Evolutionary conservation across 1,140 invertebrate genomes (phyloP).

Genomic region (Heliconius hewitsoni): DNA sequence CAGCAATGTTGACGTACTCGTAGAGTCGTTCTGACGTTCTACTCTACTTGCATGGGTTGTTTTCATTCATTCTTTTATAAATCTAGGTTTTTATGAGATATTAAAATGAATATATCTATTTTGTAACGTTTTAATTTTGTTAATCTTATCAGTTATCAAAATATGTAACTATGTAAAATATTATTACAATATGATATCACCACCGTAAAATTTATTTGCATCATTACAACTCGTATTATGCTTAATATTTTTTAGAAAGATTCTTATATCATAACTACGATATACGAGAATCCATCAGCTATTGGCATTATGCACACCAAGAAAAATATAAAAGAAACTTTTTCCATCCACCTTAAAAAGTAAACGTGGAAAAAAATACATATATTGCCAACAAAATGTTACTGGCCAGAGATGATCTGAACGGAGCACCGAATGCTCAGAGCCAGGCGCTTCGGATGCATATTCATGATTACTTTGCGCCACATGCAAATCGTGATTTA

Average conservation of each 20-base stretch:
- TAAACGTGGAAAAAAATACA: not conserved
- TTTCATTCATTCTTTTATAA: not conserved
- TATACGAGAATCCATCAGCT: too few species aligned
- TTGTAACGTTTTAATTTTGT: too few species aligned
- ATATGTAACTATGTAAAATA: too few species aligned
- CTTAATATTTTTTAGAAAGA: too few species aligned
- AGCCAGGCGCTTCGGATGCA: constrained; percentile 71
- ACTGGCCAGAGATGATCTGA: constrained; percentile 34
- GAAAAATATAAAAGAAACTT: too few species aligned
- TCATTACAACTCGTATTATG: too few species aligned
- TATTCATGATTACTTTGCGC: constrained; percentile 75
- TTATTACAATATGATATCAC: too few species aligned
- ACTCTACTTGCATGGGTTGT: constrained; percentile 20
- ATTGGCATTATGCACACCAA: too few species aligned
- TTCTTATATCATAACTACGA: too few species aligned
- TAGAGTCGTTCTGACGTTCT: constrained; percentile 44
- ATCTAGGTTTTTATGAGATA: not conserved
- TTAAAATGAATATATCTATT: too few species aligned
- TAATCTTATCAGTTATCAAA: too few species aligned
- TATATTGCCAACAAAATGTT: constrained; percentile 3
- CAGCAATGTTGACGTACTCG: constrained; percentile 56
- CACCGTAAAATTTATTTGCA: too few species aligned
- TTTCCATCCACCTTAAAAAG: not conserved
- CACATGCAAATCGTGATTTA: constrained; percentile 81
- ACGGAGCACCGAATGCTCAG: constrained; percentile 69